A percentile compares a stretch with the other conserved stretches of the same genome.
Conservation (phyloP, 2,888 invertebrate species). For the Pseudoips prasinana region DNA sequence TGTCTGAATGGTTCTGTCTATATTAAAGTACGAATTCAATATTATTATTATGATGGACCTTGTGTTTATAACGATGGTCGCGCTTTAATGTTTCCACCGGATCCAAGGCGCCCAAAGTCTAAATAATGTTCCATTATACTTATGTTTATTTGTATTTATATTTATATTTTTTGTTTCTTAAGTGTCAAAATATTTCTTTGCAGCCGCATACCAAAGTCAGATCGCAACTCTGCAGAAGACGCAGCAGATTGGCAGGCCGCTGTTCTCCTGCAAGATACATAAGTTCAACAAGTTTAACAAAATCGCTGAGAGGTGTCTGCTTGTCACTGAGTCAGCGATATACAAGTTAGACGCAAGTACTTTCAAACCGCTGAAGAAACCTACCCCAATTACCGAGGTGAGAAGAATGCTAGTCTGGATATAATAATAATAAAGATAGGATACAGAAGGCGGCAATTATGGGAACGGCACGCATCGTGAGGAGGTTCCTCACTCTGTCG, state of each 20-base stretch:
- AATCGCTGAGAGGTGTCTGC: constrained; percentile 92
- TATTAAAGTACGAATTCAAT: too few species aligned
- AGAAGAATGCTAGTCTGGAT: constrained; percentile 7
- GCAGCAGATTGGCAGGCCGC: constrained; percentile 60
- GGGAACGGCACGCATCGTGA: too few species aligned
- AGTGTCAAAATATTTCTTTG: background rate
- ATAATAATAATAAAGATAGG: too few species aligned
- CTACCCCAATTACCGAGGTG: constrained; percentile 90
- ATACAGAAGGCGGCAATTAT: too few species aligned
- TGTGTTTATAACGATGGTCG: too few species aligned
- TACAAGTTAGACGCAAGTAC: constrained; percentile 94
- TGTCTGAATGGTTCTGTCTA: too few species aligned
- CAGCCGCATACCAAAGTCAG: constrained; percentile 58
- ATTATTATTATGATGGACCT: too few species aligned
- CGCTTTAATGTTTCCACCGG: too few species aligned
- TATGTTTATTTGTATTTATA: background rate
- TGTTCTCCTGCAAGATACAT: constrained; percentile 86
- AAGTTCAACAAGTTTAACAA: constrained; percentile 88
- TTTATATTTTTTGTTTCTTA: too few species aligned
- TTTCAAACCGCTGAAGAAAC: constrained; percentile 93
- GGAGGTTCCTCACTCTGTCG: too few species aligned
- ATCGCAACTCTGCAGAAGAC: constrained; percentile 52
- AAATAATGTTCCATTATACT: too few species aligned
- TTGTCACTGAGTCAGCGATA: constrained; percentile 91
- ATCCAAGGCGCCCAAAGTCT: too few species aligned